phyloP scores from a whole-genome alignment of 1,140 invertebrate genomes.

The Pseudachorutes palmiensis region DNA sequence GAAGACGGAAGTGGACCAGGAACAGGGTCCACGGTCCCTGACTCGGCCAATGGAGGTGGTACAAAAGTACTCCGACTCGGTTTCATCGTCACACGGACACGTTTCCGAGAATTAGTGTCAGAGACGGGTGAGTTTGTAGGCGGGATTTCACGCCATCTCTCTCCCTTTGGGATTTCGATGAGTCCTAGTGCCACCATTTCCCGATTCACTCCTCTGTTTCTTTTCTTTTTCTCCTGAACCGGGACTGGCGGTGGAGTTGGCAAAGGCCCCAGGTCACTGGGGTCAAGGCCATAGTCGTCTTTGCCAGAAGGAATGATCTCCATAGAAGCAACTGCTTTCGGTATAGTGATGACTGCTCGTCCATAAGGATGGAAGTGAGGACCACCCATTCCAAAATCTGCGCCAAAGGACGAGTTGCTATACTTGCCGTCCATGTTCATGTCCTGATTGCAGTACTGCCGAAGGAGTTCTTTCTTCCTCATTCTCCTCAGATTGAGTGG shows the following conservation, averaged over 20 bases:
- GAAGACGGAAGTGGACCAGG: not conserved
- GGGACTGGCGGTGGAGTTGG: not conserved
- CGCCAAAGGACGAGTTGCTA: conserved; percentile 41
- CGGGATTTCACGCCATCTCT: not conserved
- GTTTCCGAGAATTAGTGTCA: conserved; percentile 23
- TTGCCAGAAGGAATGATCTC: conserved; percentile 64
- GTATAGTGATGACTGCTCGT: conserved; percentile 68
- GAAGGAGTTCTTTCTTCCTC: conserved; percentile 77
- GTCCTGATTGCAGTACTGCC: conserved; percentile 76
- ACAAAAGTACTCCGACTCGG: conserved; percentile 35
- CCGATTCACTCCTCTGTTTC: conserved; percentile 41
- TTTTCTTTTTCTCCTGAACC: conserved; percentile 33
- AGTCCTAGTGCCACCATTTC: conserved; percentile 38
- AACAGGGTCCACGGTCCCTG: conserved; percentile 7
- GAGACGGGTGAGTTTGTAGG: no score
- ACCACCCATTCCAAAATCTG: conserved; percentile 33
- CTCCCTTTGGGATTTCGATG: conserved; percentile 26
- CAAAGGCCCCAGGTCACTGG: conserved; percentile 47
- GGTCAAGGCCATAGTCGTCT: conserved; percentile 62
- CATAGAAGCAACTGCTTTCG: conserved; percentile 77
- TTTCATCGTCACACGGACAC: conserved; percentile 26
- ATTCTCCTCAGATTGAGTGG: conserved; percentile 70
- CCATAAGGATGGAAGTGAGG: conserved; percentile 55
- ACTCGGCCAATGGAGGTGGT: conserved; percentile 33
- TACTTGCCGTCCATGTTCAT: conserved; percentile 69